A percentile compares a stretch with the other conserved stretches of the same genome.
phyloP scores from a whole-genome alignment of 2,113 vertebrate genomes.

The Heloderma charlesbogerti region DNA sequence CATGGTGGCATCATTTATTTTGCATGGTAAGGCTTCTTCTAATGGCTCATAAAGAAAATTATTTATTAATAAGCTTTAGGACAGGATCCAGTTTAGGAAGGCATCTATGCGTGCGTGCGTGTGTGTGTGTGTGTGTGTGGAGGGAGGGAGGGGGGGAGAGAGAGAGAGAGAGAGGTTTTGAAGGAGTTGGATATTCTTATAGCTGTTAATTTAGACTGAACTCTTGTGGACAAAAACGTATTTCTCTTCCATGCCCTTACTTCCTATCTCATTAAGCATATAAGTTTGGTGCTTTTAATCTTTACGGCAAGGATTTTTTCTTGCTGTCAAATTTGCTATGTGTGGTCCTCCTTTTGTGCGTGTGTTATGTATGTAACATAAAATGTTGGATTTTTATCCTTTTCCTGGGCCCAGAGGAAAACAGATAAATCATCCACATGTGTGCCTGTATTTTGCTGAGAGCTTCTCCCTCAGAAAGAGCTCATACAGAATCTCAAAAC shows the following conservation, averaged over 20 bases:
- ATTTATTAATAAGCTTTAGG: constrained; percentile 1
- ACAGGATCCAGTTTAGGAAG: background rate
- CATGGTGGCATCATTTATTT: background rate
- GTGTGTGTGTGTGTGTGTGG: no score
- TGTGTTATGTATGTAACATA: background rate
- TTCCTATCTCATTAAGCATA: background rate
- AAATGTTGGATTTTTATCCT: background rate
- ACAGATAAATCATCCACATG: background rate
- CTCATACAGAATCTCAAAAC: background rate
- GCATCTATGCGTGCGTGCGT: no score
- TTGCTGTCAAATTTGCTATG: background rate
- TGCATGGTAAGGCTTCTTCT: background rate
- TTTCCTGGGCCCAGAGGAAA: background rate
- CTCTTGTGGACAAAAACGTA: background rate
- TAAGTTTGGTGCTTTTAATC: background rate
- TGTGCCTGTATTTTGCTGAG: background rate
- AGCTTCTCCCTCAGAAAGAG: background rate
- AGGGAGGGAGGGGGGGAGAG: background rate
- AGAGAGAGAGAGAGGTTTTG: background rate
- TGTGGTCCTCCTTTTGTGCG: background rate
- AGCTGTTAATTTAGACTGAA: background rate
- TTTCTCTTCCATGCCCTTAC: background rate
- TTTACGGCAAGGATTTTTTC: background rate
- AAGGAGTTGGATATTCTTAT: background rate
- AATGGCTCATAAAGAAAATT: constrained; percentile 7